Base-by-base conservation (phyloP, 2,888 invertebrate species). In the Gymnoscelis rufifasciata region DNA sequence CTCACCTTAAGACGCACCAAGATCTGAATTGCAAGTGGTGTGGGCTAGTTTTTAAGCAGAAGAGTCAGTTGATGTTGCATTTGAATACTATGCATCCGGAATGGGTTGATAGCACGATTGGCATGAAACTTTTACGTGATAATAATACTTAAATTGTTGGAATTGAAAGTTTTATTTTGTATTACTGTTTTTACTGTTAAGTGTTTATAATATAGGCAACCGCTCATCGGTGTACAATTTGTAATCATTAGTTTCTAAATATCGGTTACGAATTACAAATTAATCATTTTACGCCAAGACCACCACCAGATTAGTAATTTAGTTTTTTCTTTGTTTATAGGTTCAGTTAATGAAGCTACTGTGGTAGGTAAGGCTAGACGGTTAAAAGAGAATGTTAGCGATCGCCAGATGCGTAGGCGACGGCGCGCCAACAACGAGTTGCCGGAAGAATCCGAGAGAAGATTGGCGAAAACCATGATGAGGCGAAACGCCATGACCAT, bases 381-480 rank as follows among this genome's bases (percentile, higher is more conserved):
- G 68, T 72, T 87, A 60, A 86, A 86, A 58, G 84, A 86, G 52
- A 71, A 71, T 36, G 87, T 88, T 31, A 72, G 83, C 59, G 84
- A 71, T 6, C 78, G 88, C 11, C 86, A 86, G 54, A 76, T 86
- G 81, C 79, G 81, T 48, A 71, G 88, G 45, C 75, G 88, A 5
- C 73, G 84, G 7, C 75, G 83, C 12, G 83, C 83, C 1, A 83
- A 83, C 73, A 86, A 87, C 65, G 70, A 82, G 52, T 64, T 81
- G 35, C 76, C 88, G 0, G 82, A 83, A 53, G 82, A 80, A 54
- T 83, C 84, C 0, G 82, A 82, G 47, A 80, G 75, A 57, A 66
- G 88, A 43, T 79, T 86, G 29, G 69, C 76, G 1, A 86, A 81
- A 65, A 83, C 83, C 0, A 84, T 84, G 83, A 84, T 87, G 87